Conservation (phyloP, 2,113 vertebrate species). For the Typhlomys cinereus region DNA sequence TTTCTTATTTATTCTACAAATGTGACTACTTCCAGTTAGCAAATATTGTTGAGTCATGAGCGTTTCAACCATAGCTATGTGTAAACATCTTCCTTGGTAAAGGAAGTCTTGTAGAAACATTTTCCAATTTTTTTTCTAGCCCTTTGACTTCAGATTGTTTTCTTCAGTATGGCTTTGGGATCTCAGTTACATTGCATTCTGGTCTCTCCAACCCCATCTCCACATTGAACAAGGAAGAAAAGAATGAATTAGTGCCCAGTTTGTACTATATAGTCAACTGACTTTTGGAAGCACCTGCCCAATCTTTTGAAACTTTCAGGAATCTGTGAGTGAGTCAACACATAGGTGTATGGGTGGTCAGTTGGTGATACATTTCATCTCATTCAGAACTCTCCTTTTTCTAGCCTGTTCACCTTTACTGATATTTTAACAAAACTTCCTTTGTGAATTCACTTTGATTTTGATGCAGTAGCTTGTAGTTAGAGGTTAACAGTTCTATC, state of each 20-base stretch:
- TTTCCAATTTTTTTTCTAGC: background rate
- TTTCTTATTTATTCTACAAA: conserved; percentile 29
- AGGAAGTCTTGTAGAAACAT: conserved; percentile 6
- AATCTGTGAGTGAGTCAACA: background rate
- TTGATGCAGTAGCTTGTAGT: conserved; percentile 51
- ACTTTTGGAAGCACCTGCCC: conserved; percentile 43
- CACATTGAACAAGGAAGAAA: background rate
- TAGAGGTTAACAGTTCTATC: conserved; percentile 14
- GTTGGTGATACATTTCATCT: conserved; percentile 32
- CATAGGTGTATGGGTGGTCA: conserved; percentile 6
- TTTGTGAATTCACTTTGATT: conserved; percentile 53
- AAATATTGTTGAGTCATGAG: conserved; percentile 28
- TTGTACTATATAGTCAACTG: background rate
- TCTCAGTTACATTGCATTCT: background rate
- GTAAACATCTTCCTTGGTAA: background rate
- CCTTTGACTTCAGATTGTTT: conserved; percentile 28
- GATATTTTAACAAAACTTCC: conserved; percentile 53
- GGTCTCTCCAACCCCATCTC: background rate
- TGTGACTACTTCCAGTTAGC: background rate
- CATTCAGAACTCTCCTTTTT: conserved; percentile 6
- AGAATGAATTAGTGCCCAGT: conserved; percentile 28
- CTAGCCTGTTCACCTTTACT: conserved; percentile 48
- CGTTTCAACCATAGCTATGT: background rate
- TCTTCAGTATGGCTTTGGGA: background rate
- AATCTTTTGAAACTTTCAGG: conserved; percentile 38